A percentile compares a stretch with the other conserved stretches of the same genome.
These are phyloP conservation scores for Mesaphorura yosii DNA, from an alignment of 1,140 invertebrate genomes.

Conservation along the genomic window DNA sequence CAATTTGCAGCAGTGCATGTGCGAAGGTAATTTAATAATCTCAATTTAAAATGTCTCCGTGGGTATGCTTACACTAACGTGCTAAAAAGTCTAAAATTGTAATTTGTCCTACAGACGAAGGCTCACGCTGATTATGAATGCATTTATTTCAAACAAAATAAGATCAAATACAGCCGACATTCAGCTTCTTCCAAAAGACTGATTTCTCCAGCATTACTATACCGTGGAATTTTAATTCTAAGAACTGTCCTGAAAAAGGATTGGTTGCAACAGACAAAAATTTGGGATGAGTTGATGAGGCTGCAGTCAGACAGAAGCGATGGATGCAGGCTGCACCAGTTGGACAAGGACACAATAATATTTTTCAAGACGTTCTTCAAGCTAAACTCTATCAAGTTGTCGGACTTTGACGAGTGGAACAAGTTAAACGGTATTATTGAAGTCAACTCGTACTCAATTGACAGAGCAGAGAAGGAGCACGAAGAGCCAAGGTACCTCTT, in stretches of 20 bases:
- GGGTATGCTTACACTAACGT: neutral
- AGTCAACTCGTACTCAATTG: slow-evolving; percentile 20
- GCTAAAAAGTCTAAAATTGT: no score
- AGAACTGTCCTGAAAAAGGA: no score
- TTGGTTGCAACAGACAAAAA: no score
- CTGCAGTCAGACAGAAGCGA: neutral
- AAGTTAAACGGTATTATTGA: slow-evolving; percentile 17
- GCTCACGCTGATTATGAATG: no score
- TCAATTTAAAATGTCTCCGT: neutral
- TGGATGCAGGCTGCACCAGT: neutral
- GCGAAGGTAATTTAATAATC: slow-evolving; percentile 13
- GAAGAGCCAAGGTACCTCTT: slow-evolving; percentile 10
- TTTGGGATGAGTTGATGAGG: no score
- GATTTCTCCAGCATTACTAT: no score
- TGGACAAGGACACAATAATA: neutral
- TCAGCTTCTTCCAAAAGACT: no score
- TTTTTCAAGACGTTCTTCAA: slow-evolving; percentile 15
- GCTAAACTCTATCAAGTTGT: slow-evolving; percentile 13
- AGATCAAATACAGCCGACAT: no score
- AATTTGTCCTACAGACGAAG: no score
- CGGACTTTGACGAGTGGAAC: slow-evolving; percentile 13
- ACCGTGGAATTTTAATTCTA: no score
- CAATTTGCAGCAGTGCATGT: slow-evolving; percentile 19
- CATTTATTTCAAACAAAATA: no score
- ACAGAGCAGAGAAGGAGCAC: slow-evolving; percentile 15